Evolutionary conservation across 2,888 invertebrate species (phyloP).

Genomic region (Pimpla rufipes): DNA sequence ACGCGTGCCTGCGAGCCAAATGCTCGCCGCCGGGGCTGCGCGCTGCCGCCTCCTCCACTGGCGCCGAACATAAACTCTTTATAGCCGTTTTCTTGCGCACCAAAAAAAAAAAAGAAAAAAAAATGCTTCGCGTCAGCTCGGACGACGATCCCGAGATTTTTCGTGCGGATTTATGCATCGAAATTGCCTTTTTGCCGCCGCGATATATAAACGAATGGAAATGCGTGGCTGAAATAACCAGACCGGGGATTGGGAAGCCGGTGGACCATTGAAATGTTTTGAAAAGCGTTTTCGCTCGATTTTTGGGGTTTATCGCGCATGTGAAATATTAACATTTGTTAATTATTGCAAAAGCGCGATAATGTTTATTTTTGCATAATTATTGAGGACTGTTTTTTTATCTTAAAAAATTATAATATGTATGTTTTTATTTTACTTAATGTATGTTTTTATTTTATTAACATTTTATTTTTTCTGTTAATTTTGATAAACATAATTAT

Average conservation of each 20-base stretch:
- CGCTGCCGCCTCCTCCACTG: slow-evolving; percentile 23
- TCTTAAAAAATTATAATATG: no score
- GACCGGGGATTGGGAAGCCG: no score
- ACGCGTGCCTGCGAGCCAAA: slow-evolving; percentile 61
- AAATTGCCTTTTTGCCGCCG: neutral
- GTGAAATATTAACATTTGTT: no score
- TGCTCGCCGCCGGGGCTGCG: slow-evolving; percentile 32
- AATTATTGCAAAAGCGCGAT: no score
- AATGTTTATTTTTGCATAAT: no score
- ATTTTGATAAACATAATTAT: no score
- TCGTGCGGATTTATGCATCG: slow-evolving; percentile 13
- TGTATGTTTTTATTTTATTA: no score
- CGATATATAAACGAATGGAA: neutral
- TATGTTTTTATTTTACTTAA: no score
- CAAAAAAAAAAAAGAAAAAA: slow-evolving; percentile 8
- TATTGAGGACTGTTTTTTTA: no score
- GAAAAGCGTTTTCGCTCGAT: neutral
- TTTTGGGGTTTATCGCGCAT: no score
- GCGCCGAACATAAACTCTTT: slow-evolving; percentile 61
- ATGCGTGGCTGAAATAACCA: no score
- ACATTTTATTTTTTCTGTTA: no score
- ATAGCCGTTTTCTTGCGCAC: slow-evolving; percentile 43
- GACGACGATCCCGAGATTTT: slow-evolving; percentile 26
- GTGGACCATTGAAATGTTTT: neutral
- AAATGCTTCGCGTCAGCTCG: neutral